These are phyloP conservation scores for Xenus cinereus DNA, from an alignment of 2,113 vertebrate species.

Conservation along the genomic window DNA sequence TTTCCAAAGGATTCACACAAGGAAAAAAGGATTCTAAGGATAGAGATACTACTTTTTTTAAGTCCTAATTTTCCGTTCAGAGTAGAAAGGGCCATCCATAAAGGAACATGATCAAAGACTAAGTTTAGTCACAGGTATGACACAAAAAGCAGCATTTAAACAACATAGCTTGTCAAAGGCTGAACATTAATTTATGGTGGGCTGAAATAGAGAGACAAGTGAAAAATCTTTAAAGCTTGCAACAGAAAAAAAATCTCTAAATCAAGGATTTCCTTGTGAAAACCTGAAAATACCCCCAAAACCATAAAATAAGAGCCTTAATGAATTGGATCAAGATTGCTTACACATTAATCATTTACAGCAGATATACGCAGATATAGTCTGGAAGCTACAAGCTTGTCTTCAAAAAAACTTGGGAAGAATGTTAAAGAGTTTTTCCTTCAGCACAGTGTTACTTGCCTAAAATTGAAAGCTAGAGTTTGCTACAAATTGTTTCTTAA, in stretches of 20 bases:
- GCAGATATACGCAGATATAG: background rate
- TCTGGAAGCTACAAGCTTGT: background rate
- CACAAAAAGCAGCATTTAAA: background rate
- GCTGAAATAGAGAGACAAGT: background rate
- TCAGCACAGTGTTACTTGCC: background rate
- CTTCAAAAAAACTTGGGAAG: background rate
- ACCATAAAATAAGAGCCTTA: background rate
- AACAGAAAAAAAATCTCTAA: background rate
- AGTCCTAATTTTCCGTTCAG: background rate
- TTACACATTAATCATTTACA: background rate
- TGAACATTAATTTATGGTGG: background rate
- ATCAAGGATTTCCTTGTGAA: background rate
- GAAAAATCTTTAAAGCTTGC: background rate
- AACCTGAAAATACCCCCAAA: background rate
- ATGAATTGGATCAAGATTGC: background rate
- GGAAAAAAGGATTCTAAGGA: background rate
- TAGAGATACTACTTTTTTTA: background rate
- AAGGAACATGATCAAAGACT: background rate
- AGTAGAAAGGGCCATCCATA: background rate
- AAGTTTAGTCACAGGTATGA: conserved; percentile 22
- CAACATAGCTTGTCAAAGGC: background rate
- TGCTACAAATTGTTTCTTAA: background rate
- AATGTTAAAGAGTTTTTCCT: background rate
- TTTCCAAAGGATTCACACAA: background rate
- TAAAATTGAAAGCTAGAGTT: background rate